Evolutionary conservation across 2,797 vertebrate species (phyloP), one percentile per base, ranked within the genome.

Genomic region (Sebastes trivittatus): DNA sequence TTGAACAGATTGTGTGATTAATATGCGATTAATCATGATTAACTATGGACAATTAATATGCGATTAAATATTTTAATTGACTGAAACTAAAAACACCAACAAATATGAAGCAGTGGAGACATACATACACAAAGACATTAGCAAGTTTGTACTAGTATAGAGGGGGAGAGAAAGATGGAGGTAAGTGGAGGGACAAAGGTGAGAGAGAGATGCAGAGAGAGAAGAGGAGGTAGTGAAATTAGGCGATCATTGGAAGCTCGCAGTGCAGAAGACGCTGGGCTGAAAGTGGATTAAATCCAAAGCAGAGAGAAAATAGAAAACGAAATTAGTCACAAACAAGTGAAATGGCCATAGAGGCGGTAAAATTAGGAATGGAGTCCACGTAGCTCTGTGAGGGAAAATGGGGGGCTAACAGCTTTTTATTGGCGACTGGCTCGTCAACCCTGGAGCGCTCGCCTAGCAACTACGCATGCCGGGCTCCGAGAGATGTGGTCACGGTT

Each of bases 401-500:
- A 65, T 38, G 20, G 25, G 22, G 72, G 60, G 8, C 58, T 65
- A 62, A 55, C 20, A 69, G 77, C 73, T 80, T 80, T 80, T 82
- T 30, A 77, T 77, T 9, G 2, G 58, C 5, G 2, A 4, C 65
- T 63, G 71, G 23, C 63, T 82, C 30, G 22, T 75, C 77, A 75
- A 71, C 46, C 60, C 72, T 29, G 54, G 14, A 69, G 62, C 14
- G 5, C 79, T 81, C 42, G 70, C 88, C 72, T 90, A 86, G 93
- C 88, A 93, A 95, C 89, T 5, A 72, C 14, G 4, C 38, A 87
- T 4, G 20, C 60, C 49, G 52, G 32, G 72, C 77, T 49, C 10
- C 2, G 2, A 79, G 64, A 49, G 56, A 83, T 63, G 66, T 67
- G 78, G 81, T 78, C 83, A 87, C 71, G 13, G 93, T 94, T 89